phyloP scores from a whole-genome alignment of 2,797 vertebrate species.

The Bryconaethiops microstoma region DNA sequence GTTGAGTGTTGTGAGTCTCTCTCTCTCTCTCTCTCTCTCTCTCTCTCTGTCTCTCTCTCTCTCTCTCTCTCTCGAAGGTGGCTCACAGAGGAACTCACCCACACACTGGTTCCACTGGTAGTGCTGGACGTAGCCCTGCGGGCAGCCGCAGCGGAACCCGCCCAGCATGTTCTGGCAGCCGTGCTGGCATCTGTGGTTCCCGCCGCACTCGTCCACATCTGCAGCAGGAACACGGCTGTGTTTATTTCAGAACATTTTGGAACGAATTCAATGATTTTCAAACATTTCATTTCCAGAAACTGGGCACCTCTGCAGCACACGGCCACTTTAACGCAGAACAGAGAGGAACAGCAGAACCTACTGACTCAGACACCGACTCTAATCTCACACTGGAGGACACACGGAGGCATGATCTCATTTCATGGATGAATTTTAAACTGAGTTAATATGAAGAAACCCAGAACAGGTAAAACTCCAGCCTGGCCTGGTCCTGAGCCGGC shows the following conservation, averaged over 20 bases:
- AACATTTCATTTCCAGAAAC: no score
- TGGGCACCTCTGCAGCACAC: no score
- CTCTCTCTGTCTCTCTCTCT: no score
- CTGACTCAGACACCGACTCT: no score
- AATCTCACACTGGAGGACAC: no score
- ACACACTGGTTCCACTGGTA: conserved; percentile 90
- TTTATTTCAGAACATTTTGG: background rate
- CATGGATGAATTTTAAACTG: no score
- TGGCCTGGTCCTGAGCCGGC: background rate
- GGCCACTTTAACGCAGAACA: no score
- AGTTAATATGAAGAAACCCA: background rate
- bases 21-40: no score
- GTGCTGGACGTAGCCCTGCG: conserved; percentile 84
- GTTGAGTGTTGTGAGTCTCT: no score
- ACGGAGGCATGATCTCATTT: no score
- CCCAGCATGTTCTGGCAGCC: conserved; percentile 86
- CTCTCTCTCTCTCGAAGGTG: background rate
- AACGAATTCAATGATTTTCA: background rate
- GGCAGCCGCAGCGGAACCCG: conserved; percentile 83
- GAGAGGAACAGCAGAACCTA: no score
- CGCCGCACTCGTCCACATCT: conserved; percentile 84
- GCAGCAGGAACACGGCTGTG: no score
- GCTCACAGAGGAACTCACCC: conserved; percentile 71
- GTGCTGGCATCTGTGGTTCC: conserved; percentile 82
- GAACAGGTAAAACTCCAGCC: background rate